phyloP scores from a whole-genome alignment of 2,113 vertebrate genomes.

The Halichoerus grypus region DNA sequence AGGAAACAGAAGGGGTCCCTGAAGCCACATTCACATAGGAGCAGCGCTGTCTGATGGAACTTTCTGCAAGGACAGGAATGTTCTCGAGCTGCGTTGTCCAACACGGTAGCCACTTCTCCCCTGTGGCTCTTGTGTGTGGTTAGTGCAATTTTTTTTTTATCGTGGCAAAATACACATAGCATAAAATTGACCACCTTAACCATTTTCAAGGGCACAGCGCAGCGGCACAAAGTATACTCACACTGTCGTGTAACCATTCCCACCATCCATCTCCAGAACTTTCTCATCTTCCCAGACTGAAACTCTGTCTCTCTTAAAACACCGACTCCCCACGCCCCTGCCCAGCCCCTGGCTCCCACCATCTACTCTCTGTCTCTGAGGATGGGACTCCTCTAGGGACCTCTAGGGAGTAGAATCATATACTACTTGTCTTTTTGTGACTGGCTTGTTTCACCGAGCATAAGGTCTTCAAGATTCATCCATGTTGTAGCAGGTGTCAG shows the following conservation, averaged over 20 bases:
- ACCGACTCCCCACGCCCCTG: rapidly evolving
- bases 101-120: rapidly evolving
- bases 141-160: not conserved
- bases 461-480: not conserved
- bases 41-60: not conserved
- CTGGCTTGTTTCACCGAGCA: not conserved
- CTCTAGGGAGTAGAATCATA: not conserved
- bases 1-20: not conserved
- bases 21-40: not conserved
- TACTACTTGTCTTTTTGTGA: not conserved
- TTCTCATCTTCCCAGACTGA: not conserved
- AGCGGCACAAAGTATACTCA: not conserved
- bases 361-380: not conserved
- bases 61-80: not conserved
- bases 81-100: rapidly evolving
- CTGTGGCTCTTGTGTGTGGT: not conserved
- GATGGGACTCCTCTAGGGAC: not conserved
- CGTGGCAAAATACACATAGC: not conserved
- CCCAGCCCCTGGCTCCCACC: not conserved
- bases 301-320: not conserved
- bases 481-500: rapidly evolving
- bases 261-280: not conserved
- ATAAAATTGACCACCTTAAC: not conserved
- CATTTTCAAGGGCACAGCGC: not conserved
- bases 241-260: rapidly evolving